phyloP scores from a whole-genome alignment of 2,797 vertebrate genomes.

The Acipenser oxyrinchus region DNA sequence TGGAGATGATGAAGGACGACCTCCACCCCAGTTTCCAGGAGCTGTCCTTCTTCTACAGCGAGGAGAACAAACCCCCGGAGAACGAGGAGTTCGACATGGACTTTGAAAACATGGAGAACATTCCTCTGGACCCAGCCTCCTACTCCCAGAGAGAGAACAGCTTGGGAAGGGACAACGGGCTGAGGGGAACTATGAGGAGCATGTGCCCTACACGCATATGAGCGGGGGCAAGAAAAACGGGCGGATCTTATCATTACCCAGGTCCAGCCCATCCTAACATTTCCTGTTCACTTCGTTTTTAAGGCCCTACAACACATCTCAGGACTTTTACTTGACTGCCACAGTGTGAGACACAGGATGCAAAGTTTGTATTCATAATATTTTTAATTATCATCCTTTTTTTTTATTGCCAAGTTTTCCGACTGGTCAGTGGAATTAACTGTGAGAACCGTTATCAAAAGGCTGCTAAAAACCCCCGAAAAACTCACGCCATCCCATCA shows the following conservation, averaged over 20 bases:
- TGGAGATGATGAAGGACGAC: slow-evolving; percentile 88
- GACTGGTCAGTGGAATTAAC: slow-evolving; percentile 52
- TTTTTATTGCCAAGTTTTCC: slow-evolving; percentile 54
- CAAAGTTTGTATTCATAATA: slow-evolving; percentile 49
- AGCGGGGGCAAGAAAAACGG: slow-evolving; percentile 97
- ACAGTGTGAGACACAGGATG: slow-evolving; percentile 52
- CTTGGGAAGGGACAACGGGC: slow-evolving; percentile 70
- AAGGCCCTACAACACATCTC: slow-evolving; percentile 72
- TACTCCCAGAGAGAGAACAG: slow-evolving; percentile 78
- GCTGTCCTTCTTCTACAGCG: slow-evolving; percentile 93
- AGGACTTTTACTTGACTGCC: slow-evolving; percentile 73
- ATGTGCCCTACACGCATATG: slow-evolving; percentile 93
- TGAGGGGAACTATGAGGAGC: slow-evolving; percentile 86
- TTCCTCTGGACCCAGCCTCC: slow-evolving; percentile 86
- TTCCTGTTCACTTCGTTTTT: slow-evolving; percentile 43
- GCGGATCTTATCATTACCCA: slow-evolving; percentile 81
- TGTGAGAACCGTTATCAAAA: slow-evolving; percentile 64
- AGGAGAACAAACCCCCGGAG: slow-evolving; percentile 91
- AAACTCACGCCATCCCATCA: background rate
- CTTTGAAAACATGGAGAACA: slow-evolving; percentile 97
- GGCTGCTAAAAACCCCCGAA: slow-evolving; percentile 50
- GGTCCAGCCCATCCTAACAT: slow-evolving; percentile 89
- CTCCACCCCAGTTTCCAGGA: slow-evolving; percentile 85
- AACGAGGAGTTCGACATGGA: slow-evolving; percentile 90
- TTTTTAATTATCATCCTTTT: slow-evolving; percentile 46